Conservation (phyloP, 1,140 invertebrate genomes). For the Tribolium castaneum region DNA sequence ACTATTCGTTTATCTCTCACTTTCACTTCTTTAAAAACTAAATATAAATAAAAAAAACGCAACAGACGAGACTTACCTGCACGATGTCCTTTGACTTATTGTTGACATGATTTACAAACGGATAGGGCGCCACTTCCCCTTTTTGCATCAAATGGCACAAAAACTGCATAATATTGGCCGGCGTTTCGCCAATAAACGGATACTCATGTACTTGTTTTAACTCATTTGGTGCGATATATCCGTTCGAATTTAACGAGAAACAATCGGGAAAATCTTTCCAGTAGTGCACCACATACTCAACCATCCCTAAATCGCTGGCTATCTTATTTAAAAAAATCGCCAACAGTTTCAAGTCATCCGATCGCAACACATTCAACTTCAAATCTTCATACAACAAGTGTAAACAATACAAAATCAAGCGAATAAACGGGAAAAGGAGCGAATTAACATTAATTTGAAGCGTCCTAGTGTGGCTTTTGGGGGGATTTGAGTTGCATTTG, state of each 20-base stretch:
- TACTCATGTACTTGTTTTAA: conserved; percentile 73
- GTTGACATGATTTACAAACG: conserved; percentile 78
- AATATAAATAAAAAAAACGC: no score
- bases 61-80: conserved; percentile 73
- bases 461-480: background rate
- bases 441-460: conserved; percentile 64
- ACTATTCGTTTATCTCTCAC: no score
- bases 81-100: conserved; percentile 78
- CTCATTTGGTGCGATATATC: conserved; percentile 66
- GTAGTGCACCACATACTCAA: conserved; percentile 83
- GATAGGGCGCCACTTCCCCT: conserved; percentile 70
- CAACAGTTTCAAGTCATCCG: conserved; percentile 75
- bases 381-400: conserved; percentile 94
- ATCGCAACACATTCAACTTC: conserved; percentile 81
- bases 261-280: conserved; percentile 84
- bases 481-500: background rate
- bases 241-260: conserved; percentile 65
- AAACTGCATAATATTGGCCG: conserved; percentile 78
- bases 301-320: conserved; percentile 79
- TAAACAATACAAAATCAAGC: conserved; percentile 81
- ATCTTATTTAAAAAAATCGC: conserved; percentile 82
- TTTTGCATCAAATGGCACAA: conserved; percentile 74
- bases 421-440: conserved; percentile 79
- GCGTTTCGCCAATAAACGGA: conserved; percentile 71
- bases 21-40: no score